Percentiles rank a stretch among this genome's conserved stretches.
These are phyloP conservation scores for Hormiphora californensis DNA, from an alignment of 37 sponge, comb jelly and placozoan genomes.

Conservation along the genomic window DNA sequence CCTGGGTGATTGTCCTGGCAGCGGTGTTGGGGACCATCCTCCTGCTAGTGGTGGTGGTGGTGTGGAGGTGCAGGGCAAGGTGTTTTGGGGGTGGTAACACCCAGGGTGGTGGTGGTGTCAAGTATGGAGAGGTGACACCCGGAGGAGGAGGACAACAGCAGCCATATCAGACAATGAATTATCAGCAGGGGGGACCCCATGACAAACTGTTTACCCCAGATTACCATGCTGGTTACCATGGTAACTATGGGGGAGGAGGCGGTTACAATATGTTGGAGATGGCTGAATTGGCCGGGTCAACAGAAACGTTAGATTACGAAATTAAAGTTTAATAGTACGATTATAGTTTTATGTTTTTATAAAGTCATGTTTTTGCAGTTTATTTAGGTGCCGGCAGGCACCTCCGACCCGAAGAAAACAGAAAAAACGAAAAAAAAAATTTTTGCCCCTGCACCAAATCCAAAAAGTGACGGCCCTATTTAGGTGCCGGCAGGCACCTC, in stretches of 20 bases:
- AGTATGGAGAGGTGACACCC: not conserved
- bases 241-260: not conserved
- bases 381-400: too few relatives aligned
- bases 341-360: not conserved
- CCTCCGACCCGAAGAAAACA: too few relatives aligned
- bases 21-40: not conserved
- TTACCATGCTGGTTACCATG: not conserved
- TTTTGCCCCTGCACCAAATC: too few relatives aligned
- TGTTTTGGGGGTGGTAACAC: not conserved
- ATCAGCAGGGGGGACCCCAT: not conserved
- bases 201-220: not conserved
- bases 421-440: too few relatives aligned
- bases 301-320: constrained; percentile 45
- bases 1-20: constrained; percentile 29
- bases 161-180: not conserved
- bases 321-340: not conserved
- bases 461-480: too few relatives aligned
- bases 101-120: not conserved
- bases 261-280: constrained; percentile 41
- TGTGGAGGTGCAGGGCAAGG: not conserved
- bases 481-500: too few relatives aligned
- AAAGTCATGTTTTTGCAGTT: too few relatives aligned
- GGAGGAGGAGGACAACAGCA: not conserved
- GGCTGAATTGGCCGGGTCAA: constrained; percentile 18
- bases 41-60: not conserved